These are phyloP conservation scores for Lepus americanus DNA, from an alignment of 2,113 vertebrate genomes.

Conservation along the genomic window DNA sequence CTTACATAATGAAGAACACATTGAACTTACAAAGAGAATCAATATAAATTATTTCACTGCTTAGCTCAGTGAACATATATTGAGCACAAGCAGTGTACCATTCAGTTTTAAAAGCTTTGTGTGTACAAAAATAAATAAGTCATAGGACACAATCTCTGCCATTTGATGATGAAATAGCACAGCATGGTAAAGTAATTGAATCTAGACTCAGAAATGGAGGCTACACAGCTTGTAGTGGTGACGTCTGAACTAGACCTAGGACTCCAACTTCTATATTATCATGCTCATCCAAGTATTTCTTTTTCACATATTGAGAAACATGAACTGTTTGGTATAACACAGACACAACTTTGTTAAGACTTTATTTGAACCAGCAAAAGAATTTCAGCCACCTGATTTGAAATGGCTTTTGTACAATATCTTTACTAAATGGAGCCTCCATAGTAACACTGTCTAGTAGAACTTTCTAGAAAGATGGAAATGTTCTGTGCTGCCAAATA, in stretches of 20 bases:
- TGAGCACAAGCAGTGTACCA: not conserved
- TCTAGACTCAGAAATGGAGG: not conserved
- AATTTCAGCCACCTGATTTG: not conserved
- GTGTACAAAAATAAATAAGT: not conserved
- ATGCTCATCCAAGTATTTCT: not conserved
- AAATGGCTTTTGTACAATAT: not conserved
- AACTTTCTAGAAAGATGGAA: slow-evolving; percentile 12
- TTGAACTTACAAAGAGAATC: slow-evolving; percentile 7
- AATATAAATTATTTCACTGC: not conserved
- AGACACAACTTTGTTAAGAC: not conserved
- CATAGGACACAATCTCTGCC: not conserved
- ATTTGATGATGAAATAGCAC: not conserved
- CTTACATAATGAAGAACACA: not conserved
- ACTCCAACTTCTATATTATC: not conserved
- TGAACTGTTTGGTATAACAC: not conserved
- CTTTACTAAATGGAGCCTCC: not conserved
- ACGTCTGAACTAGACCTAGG: not conserved
- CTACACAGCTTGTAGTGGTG: not conserved
- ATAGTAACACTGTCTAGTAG: not conserved
- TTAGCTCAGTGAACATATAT: not conserved
- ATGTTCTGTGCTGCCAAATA: not conserved
- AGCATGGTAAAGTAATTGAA: not conserved
- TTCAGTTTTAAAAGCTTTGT: not conserved
- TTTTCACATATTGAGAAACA: slow-evolving; percentile 5
- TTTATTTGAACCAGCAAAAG: not conserved